Evolutionary conservation across 2,888 invertebrate species (phyloP), one percentile per base, ranked within the genome.

Genomic region (Bombylius major): DNA sequence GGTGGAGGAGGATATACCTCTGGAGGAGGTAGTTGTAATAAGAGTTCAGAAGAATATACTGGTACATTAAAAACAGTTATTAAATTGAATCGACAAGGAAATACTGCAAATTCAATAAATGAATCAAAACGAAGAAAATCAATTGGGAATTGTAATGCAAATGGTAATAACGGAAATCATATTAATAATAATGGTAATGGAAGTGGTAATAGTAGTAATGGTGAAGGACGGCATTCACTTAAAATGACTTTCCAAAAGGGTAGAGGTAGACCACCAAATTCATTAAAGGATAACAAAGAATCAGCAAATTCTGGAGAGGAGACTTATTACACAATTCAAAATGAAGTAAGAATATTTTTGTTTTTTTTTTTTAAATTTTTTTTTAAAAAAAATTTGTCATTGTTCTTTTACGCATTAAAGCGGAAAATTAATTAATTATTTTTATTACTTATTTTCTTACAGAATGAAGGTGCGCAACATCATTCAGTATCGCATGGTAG

Each of bases 11-110:
- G 12, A 11, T 42, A 42, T 42, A 36, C 7, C 9, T 11, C 58
- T 52, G 12, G 34, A 34, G 54, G 61, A 56, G 59, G 60, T 60
- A 61, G 47, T 53, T 60, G 50, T 56, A 60, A 62, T 49, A 64
- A 65, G 58, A 62, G 62, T 58, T 62, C 63, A 57, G 67, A 64
- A 44, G 81, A 80, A 63, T 88, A 86, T 66, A 87, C 88, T 4
- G 90, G 90, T 46, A 89, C 89, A 1, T 70, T 90, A 61, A 90
- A 89, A 69, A 89, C 89, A 63, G 85, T 90, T 64, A 90, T 90
- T 64, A 87, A 89, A 73, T 73, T 89, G 61, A 84, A 82, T 68
- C 79, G 83, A 60, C 75, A 67, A 56, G 59, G 65, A 14, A 56
- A 50, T 50, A 48, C 66, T 42, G 59, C 65, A 39, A 55, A 51